Evolutionary conservation across 2,113 vertebrate species (phyloP), one percentile per base, ranked within the genome.

Genomic region (Arvicanthis niloticus): DNA sequence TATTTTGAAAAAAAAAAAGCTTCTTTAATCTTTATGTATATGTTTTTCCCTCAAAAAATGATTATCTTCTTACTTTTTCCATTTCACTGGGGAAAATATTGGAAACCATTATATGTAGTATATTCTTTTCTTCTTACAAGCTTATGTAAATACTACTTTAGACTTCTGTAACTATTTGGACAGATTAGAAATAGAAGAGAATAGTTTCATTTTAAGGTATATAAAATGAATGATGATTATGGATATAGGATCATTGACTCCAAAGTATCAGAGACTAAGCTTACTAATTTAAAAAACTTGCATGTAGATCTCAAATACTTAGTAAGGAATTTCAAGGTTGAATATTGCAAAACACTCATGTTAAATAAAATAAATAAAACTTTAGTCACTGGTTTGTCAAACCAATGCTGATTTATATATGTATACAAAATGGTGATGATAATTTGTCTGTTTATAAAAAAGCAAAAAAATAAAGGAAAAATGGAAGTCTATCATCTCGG

Each of bases 191-290:
- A 92, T 60, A 1, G 58, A 22, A 26, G 29, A 65, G 24, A 65
- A 65, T n/a, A 80, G 26, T 22, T 19, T 34, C 19, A 10, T 72
- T 62, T 7, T 75, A 75, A 75, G 1, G 42, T 75, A 10, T 48
- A 77, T 45, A 48, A 48, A 21, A 53, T 11, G 2, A 81, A 45
- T 40, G 5, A 6, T 91, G 0, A 0, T 2, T 1, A 1, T 3
- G 5, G 24, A 76, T 37, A 29, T 42, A 75, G 26, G 40, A 76
- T 22, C 4, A 29, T 45, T 45, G 12, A 45, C 24, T 76, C 12
- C 5, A 76, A 29, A n/a, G 37, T 19, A 72, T 72, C 68, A 19
- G 16, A 37, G 37, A n/a, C 37, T 70, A 3, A 80, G 31, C 2
- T 80, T 37, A 21, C 16, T 48, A 34, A 68, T 11, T 53, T 56